phyloP scores from a whole-genome alignment of 2,888 invertebrate genomes.

The Chrysodeixis includens region DNA sequence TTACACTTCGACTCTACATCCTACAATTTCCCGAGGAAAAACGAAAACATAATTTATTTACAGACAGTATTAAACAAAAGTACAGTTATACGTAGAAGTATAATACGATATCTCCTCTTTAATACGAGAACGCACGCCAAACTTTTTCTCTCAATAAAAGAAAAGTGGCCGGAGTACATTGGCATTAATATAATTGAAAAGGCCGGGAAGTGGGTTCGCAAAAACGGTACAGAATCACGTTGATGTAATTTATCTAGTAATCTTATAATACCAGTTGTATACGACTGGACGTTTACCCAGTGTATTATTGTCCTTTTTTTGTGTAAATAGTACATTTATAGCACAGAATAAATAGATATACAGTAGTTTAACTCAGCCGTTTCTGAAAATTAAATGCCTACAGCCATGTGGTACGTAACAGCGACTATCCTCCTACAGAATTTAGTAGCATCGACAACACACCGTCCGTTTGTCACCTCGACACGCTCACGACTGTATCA shows the following conservation, averaged over 20 bases:
- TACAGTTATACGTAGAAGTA: background rate
- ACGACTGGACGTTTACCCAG: constrained; percentile 4
- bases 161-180: constrained; percentile 27
- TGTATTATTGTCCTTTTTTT: constrained; percentile 16
- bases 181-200: constrained; percentile 49
- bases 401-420: too few relatives aligned
- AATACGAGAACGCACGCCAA: constrained; percentile 7
- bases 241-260: constrained; percentile 40
- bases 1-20: too few relatives aligned
- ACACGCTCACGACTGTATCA: too few relatives aligned
- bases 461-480: too few relatives aligned
- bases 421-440: too few relatives aligned
- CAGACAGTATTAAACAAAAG: background rate
- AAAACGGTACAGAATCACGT: constrained; percentile 24
- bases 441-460: too few relatives aligned
- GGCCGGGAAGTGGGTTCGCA: constrained; percentile 23
- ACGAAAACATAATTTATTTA: background rate
- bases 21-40: background rate
- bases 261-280: constrained; percentile 25
- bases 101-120: background rate
- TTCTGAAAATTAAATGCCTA: too few relatives aligned
- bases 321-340: constrained; percentile 3
- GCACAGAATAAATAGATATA: too few relatives aligned
- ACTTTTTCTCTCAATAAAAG: constrained; percentile 37
- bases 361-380: too few relatives aligned